Percentiles rank a stretch among this genome's conserved stretches.
phyloP scores from a whole-genome alignment of 1,140 invertebrate genomes.

The Pantala flavescens region DNA sequence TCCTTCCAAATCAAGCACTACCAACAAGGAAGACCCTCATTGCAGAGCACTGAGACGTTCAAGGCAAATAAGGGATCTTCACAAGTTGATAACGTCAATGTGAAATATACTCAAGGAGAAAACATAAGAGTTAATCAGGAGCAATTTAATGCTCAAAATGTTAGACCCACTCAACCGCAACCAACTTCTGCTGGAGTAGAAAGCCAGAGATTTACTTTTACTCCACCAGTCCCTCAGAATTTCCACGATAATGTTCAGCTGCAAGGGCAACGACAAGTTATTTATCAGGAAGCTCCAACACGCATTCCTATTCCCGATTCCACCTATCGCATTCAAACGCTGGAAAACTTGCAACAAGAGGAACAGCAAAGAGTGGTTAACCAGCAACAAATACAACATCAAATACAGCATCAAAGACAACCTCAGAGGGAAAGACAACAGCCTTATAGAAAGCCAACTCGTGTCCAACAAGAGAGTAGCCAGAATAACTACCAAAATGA shows the following conservation, averaged over 20 bases:
- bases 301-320: conserved; percentile 15
- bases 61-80: too few species aligned
- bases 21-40: background rate
- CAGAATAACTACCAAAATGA: background rate
- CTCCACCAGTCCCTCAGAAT: conserved; percentile 19
- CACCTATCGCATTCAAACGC: background rate
- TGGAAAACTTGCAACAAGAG: background rate
- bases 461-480: background rate
- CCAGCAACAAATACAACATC: conserved; percentile 11
- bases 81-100: too few species aligned
- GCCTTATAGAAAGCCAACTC: background rate
- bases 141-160: conserved; percentile 20
- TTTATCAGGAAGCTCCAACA: conserved; percentile 27
- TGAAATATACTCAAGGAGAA: conserved; percentile 26
- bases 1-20: background rate
- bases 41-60: too few species aligned
- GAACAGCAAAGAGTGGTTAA: background rate
- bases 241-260: conserved; percentile 20
- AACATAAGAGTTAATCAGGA: conserved; percentile 28
- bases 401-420: conserved; percentile 12
- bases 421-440: conserved; percentile 11
- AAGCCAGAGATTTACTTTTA: conserved; percentile 2
- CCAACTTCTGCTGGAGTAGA: too few species aligned
- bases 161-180: too few species aligned
- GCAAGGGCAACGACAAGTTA: conserved; percentile 24